A percentile compares a stretch with the other conserved stretches of the same genome.
Conservation (phyloP, 2,888 invertebrate species). For the Catocala sponsa region DNA sequence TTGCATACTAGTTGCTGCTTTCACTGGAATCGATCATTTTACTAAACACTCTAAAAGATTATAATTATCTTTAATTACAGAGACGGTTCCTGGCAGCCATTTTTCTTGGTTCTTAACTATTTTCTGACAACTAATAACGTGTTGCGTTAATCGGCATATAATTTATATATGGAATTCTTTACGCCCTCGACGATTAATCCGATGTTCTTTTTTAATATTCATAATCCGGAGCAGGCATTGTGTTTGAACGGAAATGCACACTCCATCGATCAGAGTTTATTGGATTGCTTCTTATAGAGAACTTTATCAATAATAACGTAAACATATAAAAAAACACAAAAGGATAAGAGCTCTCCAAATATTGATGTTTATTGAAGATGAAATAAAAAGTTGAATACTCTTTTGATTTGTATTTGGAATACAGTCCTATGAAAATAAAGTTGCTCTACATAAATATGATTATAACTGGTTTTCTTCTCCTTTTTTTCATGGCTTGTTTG, state of each 20-base stretch:
- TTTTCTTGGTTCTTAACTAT: conserved; percentile 65
- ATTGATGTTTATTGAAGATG: conserved; percentile 43
- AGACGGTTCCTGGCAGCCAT: conserved; percentile 58
- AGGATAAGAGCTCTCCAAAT: conserved; percentile 49
- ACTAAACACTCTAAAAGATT: conserved; percentile 64
- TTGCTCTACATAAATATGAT: conserved; percentile 6
- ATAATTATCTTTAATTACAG: conserved; percentile 67
- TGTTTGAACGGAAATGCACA: conserved; percentile 68
- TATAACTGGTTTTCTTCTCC: not conserved
- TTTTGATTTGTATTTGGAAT: conserved; percentile 22
- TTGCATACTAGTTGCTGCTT: conserved; percentile 60
- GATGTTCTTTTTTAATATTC: conserved; percentile 67
- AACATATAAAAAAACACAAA: conserved; percentile 58
- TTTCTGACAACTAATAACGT: conserved; percentile 73
- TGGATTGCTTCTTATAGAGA: conserved; percentile 61
- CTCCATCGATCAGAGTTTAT: conserved; percentile 80
- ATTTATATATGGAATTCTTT: conserved; percentile 78
- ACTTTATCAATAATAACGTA: conserved; percentile 67
- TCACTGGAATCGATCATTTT: conserved; percentile 67
- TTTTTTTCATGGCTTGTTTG: conserved; percentile 6
- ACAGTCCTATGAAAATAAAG: conserved; percentile 19
- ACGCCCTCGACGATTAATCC: conserved; percentile 76
- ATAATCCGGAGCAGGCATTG: conserved; percentile 34
- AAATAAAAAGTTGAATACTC: conserved; percentile 20
- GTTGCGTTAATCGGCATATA: conserved; percentile 77